Evolutionary conservation across 2,797 vertebrate genomes (phyloP), one percentile per base, ranked within the genome.

Genomic region (Cheirogaleus major): DNA sequence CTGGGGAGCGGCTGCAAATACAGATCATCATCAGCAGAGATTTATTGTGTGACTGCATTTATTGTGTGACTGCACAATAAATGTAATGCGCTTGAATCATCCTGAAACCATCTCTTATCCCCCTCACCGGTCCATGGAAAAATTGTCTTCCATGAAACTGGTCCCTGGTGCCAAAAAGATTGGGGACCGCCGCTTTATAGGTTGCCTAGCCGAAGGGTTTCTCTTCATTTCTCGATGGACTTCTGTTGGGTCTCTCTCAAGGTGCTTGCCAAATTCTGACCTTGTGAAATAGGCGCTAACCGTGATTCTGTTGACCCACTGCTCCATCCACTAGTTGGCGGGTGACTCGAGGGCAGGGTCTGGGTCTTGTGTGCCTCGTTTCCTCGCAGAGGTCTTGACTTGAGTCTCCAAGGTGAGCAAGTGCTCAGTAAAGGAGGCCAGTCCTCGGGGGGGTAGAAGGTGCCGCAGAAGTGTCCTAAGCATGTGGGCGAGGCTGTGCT

Each of bases 401-500:
- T 14, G 23, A 2, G 27, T 20, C 38, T 95, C 43, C n/a, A 15
- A 2, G 8, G 30, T 11, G 69, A 73, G 23, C 63, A 4, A 0
- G 55, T 10, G 48, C 45, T 11, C 4, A 10, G 5, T 3, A 4
- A 55, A 12, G 35, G 25, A 32, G 38, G 25, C 67, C 1, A 2
- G 9, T 48, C 0, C 72, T 76, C 27, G 7, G 9, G 15, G 72
- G 20, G 22, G 11, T 5, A 17, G 4, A 9, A 12, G 72, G 17
- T 18, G n/a, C 52, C 9, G 35, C 63, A 9, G 1, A 30, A 9
- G 59, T 4, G 5, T 23, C 65, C n/a, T 3, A 0, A 14, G 65
- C 2, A 4, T 12, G 0, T 1, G 9, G 63, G 81, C 11, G 41
- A 85, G 43, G 2, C 0, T 0, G 35, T 27, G 41, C 61, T 0